phyloP scores from a whole-genome alignment of 1,140 invertebrate species.

The Aphaenogaster ashmeadi region DNA sequence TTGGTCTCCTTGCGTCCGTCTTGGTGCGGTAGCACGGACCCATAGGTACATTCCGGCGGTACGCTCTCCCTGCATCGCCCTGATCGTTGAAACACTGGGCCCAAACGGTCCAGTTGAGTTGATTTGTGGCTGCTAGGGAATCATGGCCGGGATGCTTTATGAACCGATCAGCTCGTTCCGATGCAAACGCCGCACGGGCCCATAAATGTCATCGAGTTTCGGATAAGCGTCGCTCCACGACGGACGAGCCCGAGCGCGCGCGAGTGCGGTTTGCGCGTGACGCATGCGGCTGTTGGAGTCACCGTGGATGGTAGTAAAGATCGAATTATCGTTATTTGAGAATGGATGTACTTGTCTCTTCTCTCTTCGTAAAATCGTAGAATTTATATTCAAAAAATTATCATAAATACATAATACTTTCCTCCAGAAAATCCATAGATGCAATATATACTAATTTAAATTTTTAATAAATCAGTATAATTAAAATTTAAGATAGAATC shows the following conservation, averaged over 20 bases:
- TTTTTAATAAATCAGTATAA: not conserved
- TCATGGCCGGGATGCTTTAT: slow-evolving; percentile 82
- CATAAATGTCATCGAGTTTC: slow-evolving; percentile 82
- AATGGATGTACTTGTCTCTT: not conserved
- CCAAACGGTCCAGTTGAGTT: slow-evolving; percentile 81
- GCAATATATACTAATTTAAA: not conserved
- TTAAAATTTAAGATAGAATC: no score
- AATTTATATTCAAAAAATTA: not conserved
- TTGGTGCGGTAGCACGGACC: slow-evolving; percentile 63
- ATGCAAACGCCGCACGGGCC: slow-evolving; percentile 73
- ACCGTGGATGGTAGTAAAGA: slow-evolving; percentile 22
- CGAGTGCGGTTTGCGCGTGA: slow-evolving; percentile 20
- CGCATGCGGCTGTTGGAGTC: slow-evolving; percentile 32
- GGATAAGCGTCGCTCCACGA: slow-evolving; percentile 64
- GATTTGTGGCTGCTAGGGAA: slow-evolving; percentile 81
- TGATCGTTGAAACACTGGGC: slow-evolving; percentile 78
- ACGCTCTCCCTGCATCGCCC: slow-evolving; percentile 69
- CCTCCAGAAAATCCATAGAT: not conserved
- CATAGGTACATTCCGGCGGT: slow-evolving; percentile 71
- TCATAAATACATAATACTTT: not conserved
- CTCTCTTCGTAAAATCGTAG: not conserved
- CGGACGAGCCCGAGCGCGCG: not conserved
- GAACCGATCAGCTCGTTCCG: slow-evolving; percentile 80
- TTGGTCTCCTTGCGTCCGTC: slow-evolving; percentile 49
- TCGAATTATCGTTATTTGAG: not conserved